Conservation (phyloP, 1,140 invertebrate species). For the Ditylenchus dipsaci region DNA sequence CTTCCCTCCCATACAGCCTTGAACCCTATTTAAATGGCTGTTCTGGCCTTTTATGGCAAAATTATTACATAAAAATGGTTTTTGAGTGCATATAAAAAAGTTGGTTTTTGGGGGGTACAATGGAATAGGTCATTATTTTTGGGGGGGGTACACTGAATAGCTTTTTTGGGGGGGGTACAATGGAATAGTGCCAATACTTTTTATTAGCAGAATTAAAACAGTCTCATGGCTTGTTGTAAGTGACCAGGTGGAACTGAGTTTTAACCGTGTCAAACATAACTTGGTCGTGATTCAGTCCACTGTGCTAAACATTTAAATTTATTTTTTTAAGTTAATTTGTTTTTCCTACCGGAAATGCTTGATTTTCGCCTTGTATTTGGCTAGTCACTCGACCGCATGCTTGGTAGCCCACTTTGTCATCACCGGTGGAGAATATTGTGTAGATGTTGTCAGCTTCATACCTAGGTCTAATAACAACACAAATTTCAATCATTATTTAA, state of each 20-base stretch:
- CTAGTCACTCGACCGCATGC: slow-evolving; percentile 42
- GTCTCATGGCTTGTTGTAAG: slow-evolving; percentile 21
- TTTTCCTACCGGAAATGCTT: slow-evolving; percentile 28
- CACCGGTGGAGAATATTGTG: slow-evolving; percentile 45
- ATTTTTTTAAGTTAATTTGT: neutral
- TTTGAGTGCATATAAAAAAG: no score
- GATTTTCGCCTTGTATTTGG: slow-evolving; percentile 34
- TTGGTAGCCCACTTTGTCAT: slow-evolving; percentile 46
- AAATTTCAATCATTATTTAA: no score
- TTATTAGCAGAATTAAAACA: no score
- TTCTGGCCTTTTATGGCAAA: no score
- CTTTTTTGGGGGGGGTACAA: no score
- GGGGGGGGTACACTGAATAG: no score
- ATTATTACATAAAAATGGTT: no score
- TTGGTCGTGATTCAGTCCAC: slow-evolving; percentile 2
- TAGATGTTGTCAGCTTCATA: slow-evolving; percentile 41
- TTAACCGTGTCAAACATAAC: slow-evolving; percentile 43
- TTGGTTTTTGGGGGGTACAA: no score
- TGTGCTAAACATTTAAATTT: slow-evolving; percentile 3
- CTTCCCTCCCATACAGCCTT: no score
- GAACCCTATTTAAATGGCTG: no score
- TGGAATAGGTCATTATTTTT: no score
- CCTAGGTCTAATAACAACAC: slow-evolving; percentile 17
- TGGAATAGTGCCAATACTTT: no score
- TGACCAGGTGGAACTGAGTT: slow-evolving; percentile 45